Base-by-base conservation (phyloP, 2,113 vertebrate genomes). In the Carassius carassius region DNA sequence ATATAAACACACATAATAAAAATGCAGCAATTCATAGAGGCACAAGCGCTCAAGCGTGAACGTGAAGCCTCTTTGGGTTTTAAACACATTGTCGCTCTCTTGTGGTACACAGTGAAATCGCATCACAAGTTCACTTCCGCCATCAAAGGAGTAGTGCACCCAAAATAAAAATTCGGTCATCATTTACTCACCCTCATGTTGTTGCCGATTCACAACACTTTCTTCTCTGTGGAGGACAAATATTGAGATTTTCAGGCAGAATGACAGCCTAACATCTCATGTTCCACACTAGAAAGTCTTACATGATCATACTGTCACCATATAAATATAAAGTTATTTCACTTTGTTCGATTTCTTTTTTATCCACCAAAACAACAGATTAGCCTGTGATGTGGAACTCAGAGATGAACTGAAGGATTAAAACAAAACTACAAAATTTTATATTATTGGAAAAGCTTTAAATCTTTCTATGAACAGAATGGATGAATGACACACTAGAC, bases 31-130 rank as follows among this genome's bases (percentile, higher is more conserved):
- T 35, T 60, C 44, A 44, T 23, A 25, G 49, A 41, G 21, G 35
- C 35, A 73, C 37, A 75, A 75, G 41, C 41, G 8, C 73, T 75
- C 44, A 47, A 51, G 51, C n/a, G n/a, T 49, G 21, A 51, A 75
- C 23, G 41, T 29, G 49, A 72, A 72, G 35, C 73, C 16, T 75
- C 32, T 37, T 37, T 72, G 69, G 69, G 9, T 51, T 51, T 17
- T 29, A 51, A 75, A 75, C 23, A 72, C 44, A 75, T 51, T 35
- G 16, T n/a, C 58, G 60, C 78, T 23, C 60, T 65, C 60, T 80
- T 47, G 78, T 65, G 78, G 78, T 14, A 65, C 37, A 25, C 1
- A 25, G 7, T 63, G 6, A 65, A 63, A 80, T 58, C 2, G 14
- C 25, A 78, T 35, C 21, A 2, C 10, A 74, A 56, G 1, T 21